These are phyloP conservation scores for Copsychus sechellarum DNA, from an alignment of 2,113 vertebrate species.

Conservation along the genomic window DNA sequence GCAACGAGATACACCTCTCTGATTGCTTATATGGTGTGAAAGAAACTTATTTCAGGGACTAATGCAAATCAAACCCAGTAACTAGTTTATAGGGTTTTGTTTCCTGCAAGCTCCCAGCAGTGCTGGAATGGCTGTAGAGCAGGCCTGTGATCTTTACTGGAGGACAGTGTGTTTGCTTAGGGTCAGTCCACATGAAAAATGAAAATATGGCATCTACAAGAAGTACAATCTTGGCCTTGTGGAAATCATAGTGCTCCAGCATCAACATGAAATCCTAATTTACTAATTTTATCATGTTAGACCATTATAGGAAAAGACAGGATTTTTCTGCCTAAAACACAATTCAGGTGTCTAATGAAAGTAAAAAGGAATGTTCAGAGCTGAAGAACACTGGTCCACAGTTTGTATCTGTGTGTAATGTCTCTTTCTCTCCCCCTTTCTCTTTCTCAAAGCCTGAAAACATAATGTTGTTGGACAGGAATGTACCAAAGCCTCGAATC, in stretches of 20 bases:
- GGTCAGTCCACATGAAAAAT: neutral
- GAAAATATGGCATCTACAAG: neutral
- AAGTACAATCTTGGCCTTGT: neutral
- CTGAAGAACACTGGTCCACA: neutral
- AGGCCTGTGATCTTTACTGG: neutral
- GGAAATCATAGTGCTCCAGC: neutral
- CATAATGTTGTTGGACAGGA: slow-evolving; percentile 95
- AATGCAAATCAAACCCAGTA: neutral
- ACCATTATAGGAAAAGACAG: neutral
- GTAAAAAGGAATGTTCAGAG: neutral
- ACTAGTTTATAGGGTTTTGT: neutral
- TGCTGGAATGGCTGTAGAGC: fast-evolving
- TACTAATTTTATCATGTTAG: neutral
- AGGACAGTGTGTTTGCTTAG: neutral
- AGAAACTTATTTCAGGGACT: neutral
- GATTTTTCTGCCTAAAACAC: neutral
- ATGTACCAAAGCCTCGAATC: slow-evolving; percentile 92
- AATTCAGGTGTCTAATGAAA: neutral
- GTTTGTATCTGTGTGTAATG: neutral
- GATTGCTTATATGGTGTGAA: neutral
- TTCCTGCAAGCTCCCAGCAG: neutral
- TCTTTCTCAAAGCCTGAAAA: slow-evolving; percentile 88
- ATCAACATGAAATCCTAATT: neutral
- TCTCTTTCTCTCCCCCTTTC: slow-evolving; percentile 6
- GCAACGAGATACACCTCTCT: neutral